Conservation (phyloP, 2,113 vertebrate species). For the Lepus timidus region DNA sequence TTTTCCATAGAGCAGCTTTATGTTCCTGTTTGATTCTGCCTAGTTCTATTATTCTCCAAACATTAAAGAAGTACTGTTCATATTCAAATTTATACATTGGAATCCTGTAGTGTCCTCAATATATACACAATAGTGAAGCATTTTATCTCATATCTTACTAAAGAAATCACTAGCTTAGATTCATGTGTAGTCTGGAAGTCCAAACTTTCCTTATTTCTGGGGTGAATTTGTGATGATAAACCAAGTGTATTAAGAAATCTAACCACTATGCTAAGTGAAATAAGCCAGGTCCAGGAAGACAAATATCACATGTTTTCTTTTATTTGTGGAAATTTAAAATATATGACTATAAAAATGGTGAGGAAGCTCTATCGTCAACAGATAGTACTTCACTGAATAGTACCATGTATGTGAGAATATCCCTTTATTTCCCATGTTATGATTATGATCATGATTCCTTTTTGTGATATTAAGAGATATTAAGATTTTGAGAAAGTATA, state of each 20-base stretch:
- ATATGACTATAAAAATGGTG: too few relatives aligned
- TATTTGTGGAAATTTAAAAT: too few relatives aligned
- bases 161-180: not conserved
- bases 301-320: too few relatives aligned
- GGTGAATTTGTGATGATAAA: not conserved
- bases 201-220: not conserved
- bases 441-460: too few relatives aligned
- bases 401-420: too few relatives aligned
- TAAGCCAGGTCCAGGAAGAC: too few relatives aligned
- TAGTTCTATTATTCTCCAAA: not conserved
- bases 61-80: not conserved
- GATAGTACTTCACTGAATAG: too few relatives aligned
- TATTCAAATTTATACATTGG: not conserved
- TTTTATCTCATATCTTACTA: not conserved
- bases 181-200: not conserved
- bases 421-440: too few relatives aligned
- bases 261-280: too few relatives aligned
- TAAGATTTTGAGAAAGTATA: too few relatives aligned
- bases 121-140: not conserved
- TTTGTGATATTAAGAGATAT: too few relatives aligned
- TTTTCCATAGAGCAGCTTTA: not conserved
- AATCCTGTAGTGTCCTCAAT: not conserved
- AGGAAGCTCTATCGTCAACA: too few relatives aligned
- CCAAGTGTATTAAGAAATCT: not conserved
- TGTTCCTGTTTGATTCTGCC: not conserved